Conservation (phyloP, 37 sponge, comb jelly and placozoan genomes). For the Oopsacas minuta region DNA sequence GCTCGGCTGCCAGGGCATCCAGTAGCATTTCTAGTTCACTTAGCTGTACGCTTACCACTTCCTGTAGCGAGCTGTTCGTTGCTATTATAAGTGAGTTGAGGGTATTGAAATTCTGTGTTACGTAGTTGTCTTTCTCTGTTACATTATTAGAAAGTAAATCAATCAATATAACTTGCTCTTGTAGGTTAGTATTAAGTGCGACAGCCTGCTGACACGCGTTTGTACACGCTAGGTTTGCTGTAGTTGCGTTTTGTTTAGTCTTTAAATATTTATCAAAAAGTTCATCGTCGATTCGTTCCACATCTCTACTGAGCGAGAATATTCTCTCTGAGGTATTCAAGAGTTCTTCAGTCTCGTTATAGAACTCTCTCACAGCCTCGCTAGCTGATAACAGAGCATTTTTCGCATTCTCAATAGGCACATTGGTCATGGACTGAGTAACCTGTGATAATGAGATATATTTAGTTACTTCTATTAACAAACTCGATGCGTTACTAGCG, state of each 20-base stretch:
- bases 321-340: neutral
- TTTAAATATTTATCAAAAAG: neutral
- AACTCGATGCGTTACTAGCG: neutral
- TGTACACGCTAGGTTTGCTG: neutral
- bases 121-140: neutral
- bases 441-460: neutral
- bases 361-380: neutral
- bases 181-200: neutral
- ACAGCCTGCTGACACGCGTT: neutral
- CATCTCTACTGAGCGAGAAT: neutral
- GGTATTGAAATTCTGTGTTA: neutral
- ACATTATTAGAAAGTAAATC: neutral
- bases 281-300: neutral
- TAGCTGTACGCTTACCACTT: neutral
- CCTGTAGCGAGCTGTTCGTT: neutral
- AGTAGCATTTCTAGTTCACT: neutral
- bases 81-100: neutral
- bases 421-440: slow-evolving; percentile 10
- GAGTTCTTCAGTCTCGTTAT: neutral
- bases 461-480: neutral
- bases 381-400: neutral
- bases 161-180: neutral
- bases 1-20: neutral
- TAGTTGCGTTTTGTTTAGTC: neutral
- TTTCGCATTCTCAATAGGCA: neutral